Evolutionary conservation across 1,140 invertebrate species (phyloP).

Genomic region (Drosophila erecta): DNA sequence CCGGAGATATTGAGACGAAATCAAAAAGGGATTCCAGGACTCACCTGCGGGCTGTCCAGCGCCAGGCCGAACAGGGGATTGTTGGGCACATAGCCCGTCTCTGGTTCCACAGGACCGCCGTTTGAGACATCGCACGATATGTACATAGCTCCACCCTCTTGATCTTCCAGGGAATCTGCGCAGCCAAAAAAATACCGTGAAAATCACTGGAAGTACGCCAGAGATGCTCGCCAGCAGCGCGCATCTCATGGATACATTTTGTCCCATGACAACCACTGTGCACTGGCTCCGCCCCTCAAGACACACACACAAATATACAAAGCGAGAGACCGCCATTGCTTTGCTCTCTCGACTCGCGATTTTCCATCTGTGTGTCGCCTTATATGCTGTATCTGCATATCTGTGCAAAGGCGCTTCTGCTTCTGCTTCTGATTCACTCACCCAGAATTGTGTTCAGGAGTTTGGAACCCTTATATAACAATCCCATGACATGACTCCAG

Average conservation of each 20-base stretch:
- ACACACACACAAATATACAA: constrained; percentile 19
- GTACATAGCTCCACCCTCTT: constrained; percentile 85
- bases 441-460: constrained; percentile 85
- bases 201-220: constrained; percentile 15
- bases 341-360: constrained; percentile 35
- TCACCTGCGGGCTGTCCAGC: constrained; percentile 84
- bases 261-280: constrained; percentile 60
- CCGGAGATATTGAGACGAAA: constrained; percentile 30
- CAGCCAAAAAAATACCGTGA: constrained; percentile 32
- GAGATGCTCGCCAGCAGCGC: constrained; percentile 31
- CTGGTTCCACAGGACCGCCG: constrained; percentile 84
- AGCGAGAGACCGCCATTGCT: constrained; percentile 61
- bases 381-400: constrained; percentile 8
- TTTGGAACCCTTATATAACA: constrained; percentile 85
- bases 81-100: constrained; percentile 85
- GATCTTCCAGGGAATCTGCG: constrained; percentile 85
- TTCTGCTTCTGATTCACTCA: constrained; percentile 46
- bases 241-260: constrained; percentile 38
- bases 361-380: constrained; percentile 12
- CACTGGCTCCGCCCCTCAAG: constrained; percentile 64
- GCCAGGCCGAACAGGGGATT: constrained; percentile 84
- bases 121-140: constrained; percentile 85
- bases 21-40: constrained; percentile 14
- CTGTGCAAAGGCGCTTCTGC: background rate
- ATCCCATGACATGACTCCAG: constrained; percentile 84